Evolutionary conservation across 1,140 invertebrate species (phyloP).

Genomic region (Scaptomyza graminum): DNA sequence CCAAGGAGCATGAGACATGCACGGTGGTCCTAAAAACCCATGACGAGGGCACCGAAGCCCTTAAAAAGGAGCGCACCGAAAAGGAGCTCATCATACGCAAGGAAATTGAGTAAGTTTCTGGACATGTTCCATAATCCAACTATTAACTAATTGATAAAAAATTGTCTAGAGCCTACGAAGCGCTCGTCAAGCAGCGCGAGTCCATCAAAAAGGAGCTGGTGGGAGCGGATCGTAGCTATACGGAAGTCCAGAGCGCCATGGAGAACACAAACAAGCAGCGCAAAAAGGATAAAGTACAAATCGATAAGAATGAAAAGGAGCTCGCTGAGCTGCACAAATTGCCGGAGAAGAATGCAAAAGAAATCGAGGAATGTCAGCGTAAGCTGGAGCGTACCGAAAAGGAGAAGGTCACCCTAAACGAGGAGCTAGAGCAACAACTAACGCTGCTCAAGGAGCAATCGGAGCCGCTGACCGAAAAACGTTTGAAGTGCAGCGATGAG

Average conservation of each 20-base stretch:
- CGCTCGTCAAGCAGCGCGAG: conserved; percentile 86
- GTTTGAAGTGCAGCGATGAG: conserved; percentile 85
- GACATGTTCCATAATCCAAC: no score
- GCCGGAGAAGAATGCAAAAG: conserved; percentile 89
- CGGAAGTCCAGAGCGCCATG: conserved; percentile 87
- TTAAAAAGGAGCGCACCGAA: conserved; percentile 85
- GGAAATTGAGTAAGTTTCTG: conserved; percentile 84
- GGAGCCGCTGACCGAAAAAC: conserved; percentile 87
- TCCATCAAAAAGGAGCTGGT: conserved; percentile 85
- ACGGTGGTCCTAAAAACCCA: conserved; percentile 86
- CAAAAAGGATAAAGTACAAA: conserved; percentile 87
- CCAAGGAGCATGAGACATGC: conserved; percentile 85
- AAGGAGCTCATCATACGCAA: conserved; percentile 85
- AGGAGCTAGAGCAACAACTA: conserved; percentile 86
- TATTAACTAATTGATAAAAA: no score
- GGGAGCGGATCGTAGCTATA: conserved; percentile 86
- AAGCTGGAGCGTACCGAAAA: conserved; percentile 85
- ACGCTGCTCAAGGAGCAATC: conserved; percentile 86
- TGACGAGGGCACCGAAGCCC: conserved; percentile 85
- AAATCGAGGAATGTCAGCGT: conserved; percentile 89
- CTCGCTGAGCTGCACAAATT: conserved; percentile 87
- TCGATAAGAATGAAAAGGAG: conserved; percentile 87
- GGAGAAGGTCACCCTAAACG: conserved; percentile 86
- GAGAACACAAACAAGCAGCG: conserved; percentile 87
- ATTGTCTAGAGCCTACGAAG: conserved; percentile 85